phyloP scores from a whole-genome alignment of 2,113 vertebrate genomes.

The Sinocyclocheilus rhinocerous region DNA sequence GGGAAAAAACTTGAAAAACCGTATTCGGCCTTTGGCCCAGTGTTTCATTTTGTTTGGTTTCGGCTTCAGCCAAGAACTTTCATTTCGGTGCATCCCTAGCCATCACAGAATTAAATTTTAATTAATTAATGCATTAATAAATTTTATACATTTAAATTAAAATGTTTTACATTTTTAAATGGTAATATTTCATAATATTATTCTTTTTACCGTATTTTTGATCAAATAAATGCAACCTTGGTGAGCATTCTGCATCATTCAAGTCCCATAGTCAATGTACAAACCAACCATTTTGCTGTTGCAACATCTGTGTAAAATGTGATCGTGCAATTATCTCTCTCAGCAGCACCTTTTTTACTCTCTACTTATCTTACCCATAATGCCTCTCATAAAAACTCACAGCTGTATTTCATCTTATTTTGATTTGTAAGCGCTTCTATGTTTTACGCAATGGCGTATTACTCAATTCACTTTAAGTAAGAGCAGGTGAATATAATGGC shows the following conservation, averaged over 20 bases:
- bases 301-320: neutral
- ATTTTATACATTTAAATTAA: no score
- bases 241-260: neutral
- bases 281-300: neutral
- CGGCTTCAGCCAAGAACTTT: no score
- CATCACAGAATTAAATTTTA: no score
- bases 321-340: neutral
- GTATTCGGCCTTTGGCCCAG: no score
- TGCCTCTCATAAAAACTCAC: neutral
- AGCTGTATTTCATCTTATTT: slow-evolving; percentile 13
- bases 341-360: neutral
- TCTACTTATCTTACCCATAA: slow-evolving; percentile 12
- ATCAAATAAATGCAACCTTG: neutral
- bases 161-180: neutral
- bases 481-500: slow-evolving; percentile 24
- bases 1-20: no score
- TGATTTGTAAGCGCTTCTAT: slow-evolving; percentile 9
- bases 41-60: no score
- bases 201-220: neutral
- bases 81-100: no score
- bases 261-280: neutral
- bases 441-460: neutral
- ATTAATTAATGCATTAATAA: no score
- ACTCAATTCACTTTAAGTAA: slow-evolving; percentile 16
- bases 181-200: neutral